Base-by-base conservation (phyloP, 2,113 vertebrate species). In the Toxotes jaculatrix region DNA sequence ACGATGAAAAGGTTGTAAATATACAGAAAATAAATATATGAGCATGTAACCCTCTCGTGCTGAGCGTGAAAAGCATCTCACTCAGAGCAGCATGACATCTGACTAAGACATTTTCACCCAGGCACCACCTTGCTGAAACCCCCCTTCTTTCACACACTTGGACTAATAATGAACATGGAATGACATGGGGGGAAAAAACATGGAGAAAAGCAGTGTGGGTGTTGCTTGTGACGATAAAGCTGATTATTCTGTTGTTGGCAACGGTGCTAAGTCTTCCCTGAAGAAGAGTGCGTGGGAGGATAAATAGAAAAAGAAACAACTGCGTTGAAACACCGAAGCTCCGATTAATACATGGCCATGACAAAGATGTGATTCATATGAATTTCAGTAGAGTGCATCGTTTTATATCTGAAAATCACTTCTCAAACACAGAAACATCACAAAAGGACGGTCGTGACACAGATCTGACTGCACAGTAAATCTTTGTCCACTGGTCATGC, bases 151-250 rank as follows among this genome's bases (percentile, higher is more conserved):
- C 80, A 62, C 59, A 77, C 43, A 27, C 53, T 13, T 36, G 34
- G 31, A 34, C 82, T 86, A 88, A 84, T 85, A 87, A 88, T 88
- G 90, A 66, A 77, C 0, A 6, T 62, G 67, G 72, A 69, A 60
- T 76, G 32, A 57, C 64, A 66, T 23, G 45, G 16, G 40, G 13
- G 38, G 43, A 14, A 34, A 59, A 60, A 55, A 27, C 27, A 17
- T 3, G 34, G 31, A 56, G 43, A 67, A 53, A 62, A 78, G 40
- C 23, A 19, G 73, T 13, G 82, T 77, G 59, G 73, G 78, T 14
- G 51, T 73, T 40, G 49, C 57, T 45, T 53, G 75, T 64, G 74
- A 88, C 6, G 47, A 78, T 83, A 69, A 84, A 88, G 56, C 81
- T 82, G 79, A 74, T 64, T 70, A 57, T 81, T 89, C 72, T 61